phyloP scores from a whole-genome alignment of 2,113 vertebrate genomes.

The Phalacrocorax carbo region DNA sequence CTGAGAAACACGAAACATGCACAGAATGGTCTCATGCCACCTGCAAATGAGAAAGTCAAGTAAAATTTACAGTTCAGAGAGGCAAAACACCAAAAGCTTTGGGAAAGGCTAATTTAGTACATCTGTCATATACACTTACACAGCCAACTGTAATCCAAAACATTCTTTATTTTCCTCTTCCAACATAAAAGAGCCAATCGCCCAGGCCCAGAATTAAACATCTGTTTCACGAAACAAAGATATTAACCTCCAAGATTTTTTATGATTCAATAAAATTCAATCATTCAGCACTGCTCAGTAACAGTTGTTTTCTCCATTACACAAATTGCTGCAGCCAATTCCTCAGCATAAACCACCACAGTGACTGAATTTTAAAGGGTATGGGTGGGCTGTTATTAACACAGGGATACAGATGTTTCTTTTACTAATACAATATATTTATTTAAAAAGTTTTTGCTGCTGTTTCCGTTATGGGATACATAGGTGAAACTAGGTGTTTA shows the following conservation, averaged over 20 bases:
- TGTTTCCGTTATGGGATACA: not conserved
- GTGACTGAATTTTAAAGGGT: not conserved
- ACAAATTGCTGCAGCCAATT: constrained; percentile 5
- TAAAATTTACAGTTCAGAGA: constrained; percentile 16
- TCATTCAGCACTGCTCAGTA: not conserved
- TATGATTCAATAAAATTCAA: constrained; percentile 20
- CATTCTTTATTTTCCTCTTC: not conserved
- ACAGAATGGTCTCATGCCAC: not conserved
- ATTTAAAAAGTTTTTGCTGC: not conserved
- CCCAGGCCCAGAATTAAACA: constrained; percentile 33
- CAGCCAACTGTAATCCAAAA: constrained; percentile 10
- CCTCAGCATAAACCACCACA: not conserved
- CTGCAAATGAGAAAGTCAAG: constrained; percentile 43
- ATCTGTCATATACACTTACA: constrained; percentile 48
- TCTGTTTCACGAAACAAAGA: constrained; percentile 34
- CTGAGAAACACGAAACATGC: not conserved
- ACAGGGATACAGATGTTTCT: not conserved
- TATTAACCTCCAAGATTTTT: constrained; percentile 28
- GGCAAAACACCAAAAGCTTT: constrained; percentile 12
- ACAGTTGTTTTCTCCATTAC: not conserved
- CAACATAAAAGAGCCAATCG: constrained; percentile 19
- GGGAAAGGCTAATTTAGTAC: constrained; percentile 40
- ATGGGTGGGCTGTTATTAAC: not conserved
- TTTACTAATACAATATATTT: not conserved
- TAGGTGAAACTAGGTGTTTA: not conserved